These are phyloP conservation scores for Dryobates pubescens DNA, from an alignment of 2,797 vertebrate genomes.

Conservation along the genomic window DNA sequence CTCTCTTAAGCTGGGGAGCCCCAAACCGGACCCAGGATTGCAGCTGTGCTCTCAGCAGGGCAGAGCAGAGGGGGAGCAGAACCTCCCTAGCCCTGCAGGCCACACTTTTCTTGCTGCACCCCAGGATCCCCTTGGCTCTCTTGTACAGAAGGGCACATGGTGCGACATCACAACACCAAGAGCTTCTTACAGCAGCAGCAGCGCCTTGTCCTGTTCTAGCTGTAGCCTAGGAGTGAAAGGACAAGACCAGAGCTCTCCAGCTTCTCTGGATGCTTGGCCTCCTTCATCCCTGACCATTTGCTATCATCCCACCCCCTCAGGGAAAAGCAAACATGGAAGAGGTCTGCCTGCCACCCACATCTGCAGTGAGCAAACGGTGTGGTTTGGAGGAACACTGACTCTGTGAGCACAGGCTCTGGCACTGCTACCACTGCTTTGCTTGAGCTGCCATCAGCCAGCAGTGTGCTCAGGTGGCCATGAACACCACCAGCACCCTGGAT, in stretches of 20 bases:
- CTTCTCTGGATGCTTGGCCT: background rate
- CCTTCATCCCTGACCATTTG: background rate
- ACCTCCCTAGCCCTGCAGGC: no score
- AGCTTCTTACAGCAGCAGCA: background rate
- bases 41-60: no score
- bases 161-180: background rate
- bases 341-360: background rate
- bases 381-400: background rate
- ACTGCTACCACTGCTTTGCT: background rate
- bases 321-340: background rate
- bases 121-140: no score
- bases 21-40: no score
- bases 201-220: background rate
- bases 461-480: no score
- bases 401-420: background rate
- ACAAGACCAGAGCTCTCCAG: background rate
- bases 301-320: background rate
- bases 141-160: no score
- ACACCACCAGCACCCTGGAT: no score
- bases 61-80: no score
- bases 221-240: background rate
- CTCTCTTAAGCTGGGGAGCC: no score
- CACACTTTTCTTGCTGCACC: no score
- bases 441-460: background rate
- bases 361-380: background rate